phyloP scores from a whole-genome alignment of 2,797 vertebrate species.

The Novumbra hubbsi region DNA sequence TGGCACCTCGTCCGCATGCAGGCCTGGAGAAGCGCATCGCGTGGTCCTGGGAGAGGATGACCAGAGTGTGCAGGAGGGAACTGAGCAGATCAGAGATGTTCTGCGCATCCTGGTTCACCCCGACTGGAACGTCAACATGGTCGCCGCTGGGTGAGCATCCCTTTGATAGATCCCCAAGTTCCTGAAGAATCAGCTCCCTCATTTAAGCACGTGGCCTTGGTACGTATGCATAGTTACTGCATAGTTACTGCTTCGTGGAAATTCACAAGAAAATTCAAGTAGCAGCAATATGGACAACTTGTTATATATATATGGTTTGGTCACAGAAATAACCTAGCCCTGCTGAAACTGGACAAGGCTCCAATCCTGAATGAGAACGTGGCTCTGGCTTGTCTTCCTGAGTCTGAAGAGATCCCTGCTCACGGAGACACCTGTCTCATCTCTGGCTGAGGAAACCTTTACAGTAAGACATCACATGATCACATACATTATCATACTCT shows the following conservation, averaged over 20 bases:
- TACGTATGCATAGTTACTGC: no score
- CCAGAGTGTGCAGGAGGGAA: constrained; percentile 62
- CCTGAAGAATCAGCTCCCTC: no score
- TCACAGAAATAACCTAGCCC: constrained; percentile 77
- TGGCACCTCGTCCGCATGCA: constrained; percentile 20
- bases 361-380: constrained; percentile 66
- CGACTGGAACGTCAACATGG: constrained; percentile 68
- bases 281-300: neutral
- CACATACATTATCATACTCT: neutral
- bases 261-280: neutral
- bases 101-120: constrained; percentile 76
- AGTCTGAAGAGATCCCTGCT: constrained; percentile 56
- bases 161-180: neutral
- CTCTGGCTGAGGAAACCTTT: constrained; percentile 80
- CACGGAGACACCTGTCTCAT: constrained; percentile 70
- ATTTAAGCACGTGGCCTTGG: no score
- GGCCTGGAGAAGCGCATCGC: constrained; percentile 72
- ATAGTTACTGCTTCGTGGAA: no score
- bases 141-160: constrained; percentile 70
- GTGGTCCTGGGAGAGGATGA: constrained; percentile 81
- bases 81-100: constrained; percentile 76
- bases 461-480: constrained; percentile 56
- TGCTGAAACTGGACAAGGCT: constrained; percentile 76
- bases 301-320: no score
- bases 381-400: constrained; percentile 69